Base-by-base conservation (phyloP, 2,113 vertebrate genomes). In the Lanius collurio region DNA sequence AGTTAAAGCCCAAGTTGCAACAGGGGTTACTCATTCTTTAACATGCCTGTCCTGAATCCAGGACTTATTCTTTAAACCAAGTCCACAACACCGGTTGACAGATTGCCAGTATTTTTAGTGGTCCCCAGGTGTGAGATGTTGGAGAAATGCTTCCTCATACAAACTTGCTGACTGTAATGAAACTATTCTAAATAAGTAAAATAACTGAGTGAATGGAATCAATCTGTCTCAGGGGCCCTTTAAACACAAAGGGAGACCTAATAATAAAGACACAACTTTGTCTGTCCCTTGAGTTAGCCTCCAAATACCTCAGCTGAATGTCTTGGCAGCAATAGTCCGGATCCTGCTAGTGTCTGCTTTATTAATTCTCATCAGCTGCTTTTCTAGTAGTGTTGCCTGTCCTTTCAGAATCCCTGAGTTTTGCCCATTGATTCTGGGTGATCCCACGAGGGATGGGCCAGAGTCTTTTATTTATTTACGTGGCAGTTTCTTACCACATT, bases 351-450 rank as follows among this genome's bases (percentile, higher is more conserved):
- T 30, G n/a, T 68, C 84, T 88, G 75, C 39, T 88, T 83, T 37
- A 90, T 67, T 73, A 88, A 90, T 69, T 92, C 86, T 83, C 70
- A 81, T 81, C 89, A 89, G 79, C 59, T 92, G 88, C 55, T 91
- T 83, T 80, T 69, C 30, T 57, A 70, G 33, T 7, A 28, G 15
- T 3, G 13, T 52, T 80, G 75, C 70, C 57, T 74, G 63, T 89
- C 62, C 50, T 79, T 80, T 55, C 21, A 47, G 82, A 90, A 93
- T 67, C 39, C 15, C 30, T 74, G 16, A 2, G 3, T 53, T 83
- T 49, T 59, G 52, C 39, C 65, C 59, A 63, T 17, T 47, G 37
- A 30, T 91, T 87, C 26, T 5, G 53, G 41, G 20, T 65, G 57
- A 76, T 47, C 31, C 71, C 53, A 76, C 0, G 2, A 71, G 46